Evolutionary conservation across 2,113 vertebrate genomes (phyloP), one percentile per base, ranked within the genome.

Genomic region (Herpailurus yagouaroundi): DNA sequence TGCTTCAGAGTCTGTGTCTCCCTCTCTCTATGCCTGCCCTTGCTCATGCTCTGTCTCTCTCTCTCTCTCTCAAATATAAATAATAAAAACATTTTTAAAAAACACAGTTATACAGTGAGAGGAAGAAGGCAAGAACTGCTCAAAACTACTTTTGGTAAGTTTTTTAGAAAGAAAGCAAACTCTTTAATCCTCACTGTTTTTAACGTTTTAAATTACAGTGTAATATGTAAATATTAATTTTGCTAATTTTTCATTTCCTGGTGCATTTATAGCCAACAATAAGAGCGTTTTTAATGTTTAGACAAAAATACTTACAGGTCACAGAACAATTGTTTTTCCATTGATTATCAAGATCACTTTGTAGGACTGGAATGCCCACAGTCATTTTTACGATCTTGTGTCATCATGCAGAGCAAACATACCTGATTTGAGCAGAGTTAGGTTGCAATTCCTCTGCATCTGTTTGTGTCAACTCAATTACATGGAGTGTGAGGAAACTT

Each of bases 171-270:
- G 68, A 83, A 88, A 60, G 74, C 80, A 94, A 93, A 41, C 19
- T 74, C 25, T 66, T 50, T 73, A n/a, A 93, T 81, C 96, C 81
- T 90, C 31, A 87, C 11, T 48, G 74, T 94, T 96, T 94, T 76
- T 89, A 74, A 89, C 68, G 55, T 92, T 87, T 96, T 79, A 74
- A 84, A 92, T 97, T 92, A 88, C 1, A 69, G 33, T n/a, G 13
- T 81, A 76, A 69, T 82, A 33, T 88, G 87, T 89, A 95, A 79
- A 92, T 89, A 79, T 87, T 84, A 41, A 69, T 81, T 90, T 87
- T 97, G 55, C 64, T 87, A 92, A 89, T 92, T 97, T 96, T 96
- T 86, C 73, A 94, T 84, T 96, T 95, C 94, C 83, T 6, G 25
- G 1, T 45, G 84, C n/a, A 57, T 74, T 85, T 79, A 63, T 52